These are phyloP conservation scores for Phyto melanocephala DNA, from an alignment of 2,888 invertebrate species.

Conservation along the genomic window DNA sequence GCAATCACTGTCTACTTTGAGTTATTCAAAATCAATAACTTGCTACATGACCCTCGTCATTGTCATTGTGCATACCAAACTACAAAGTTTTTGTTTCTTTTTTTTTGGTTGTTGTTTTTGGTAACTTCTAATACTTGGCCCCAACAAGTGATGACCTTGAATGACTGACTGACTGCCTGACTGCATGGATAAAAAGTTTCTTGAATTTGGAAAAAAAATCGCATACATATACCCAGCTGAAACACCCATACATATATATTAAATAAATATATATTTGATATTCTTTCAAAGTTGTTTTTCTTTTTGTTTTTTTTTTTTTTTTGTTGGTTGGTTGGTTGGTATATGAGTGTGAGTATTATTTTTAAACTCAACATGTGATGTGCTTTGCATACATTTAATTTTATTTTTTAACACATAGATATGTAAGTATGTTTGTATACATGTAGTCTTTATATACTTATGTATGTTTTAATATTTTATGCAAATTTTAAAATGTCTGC, in stretches of 20 bases:
- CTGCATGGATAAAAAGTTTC: slow-evolving; percentile 42
- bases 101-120: slow-evolving; percentile 7
- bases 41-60: background rate
- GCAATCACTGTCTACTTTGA: too few relatives aligned
- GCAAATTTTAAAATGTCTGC: slow-evolving; percentile 56
- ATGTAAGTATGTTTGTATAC: background rate
- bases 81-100: too few relatives aligned
- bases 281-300: slow-evolving; percentile 36
- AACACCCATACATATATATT: background rate
- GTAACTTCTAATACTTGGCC: slow-evolving; percentile 47
- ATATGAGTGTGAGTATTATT: background rate
- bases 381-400: slow-evolving; percentile 47
- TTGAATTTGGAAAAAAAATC: slow-evolving; percentile 34
- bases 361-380: slow-evolving; percentile 54
- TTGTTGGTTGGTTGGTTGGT: too few relatives aligned
- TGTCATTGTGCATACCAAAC: background rate
- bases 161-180: slow-evolving; percentile 23
- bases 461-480: slow-evolving; percentile 42
- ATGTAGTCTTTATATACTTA: too few relatives aligned
- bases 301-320: background rate
- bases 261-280: slow-evolving; percentile 39
- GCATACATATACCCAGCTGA: slow-evolving; percentile 2
- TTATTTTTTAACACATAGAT: background rate
- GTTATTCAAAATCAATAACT: too few relatives aligned
- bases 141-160: slow-evolving; percentile 63